phyloP scores from a whole-genome alignment of 2,113 vertebrate genomes.

The Laticauda colubrina region DNA sequence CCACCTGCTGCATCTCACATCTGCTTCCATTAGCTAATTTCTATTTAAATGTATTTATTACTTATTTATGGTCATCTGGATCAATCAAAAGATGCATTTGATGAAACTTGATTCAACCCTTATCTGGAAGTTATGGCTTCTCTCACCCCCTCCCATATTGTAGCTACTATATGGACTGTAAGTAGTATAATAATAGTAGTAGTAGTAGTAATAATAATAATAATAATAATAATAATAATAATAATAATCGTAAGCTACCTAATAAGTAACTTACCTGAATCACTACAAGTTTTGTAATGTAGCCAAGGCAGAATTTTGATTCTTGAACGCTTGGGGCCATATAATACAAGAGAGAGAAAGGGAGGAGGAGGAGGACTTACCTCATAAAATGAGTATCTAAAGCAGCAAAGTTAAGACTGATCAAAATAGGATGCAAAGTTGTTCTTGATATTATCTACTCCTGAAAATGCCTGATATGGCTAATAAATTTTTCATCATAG shows the following conservation, averaged over 20 bases:
- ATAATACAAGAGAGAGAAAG: not conserved
- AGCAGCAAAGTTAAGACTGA: not conserved
- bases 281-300: not conserved
- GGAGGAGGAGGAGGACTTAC: not conserved
- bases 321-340: not conserved
- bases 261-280: constrained; percentile 25
- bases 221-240: too few species aligned
- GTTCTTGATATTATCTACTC: not conserved
- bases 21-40: constrained; percentile 63
- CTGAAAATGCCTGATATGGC: not conserved
- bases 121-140: constrained; percentile 37
- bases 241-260: not conserved
- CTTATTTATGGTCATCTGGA: constrained; percentile 66
- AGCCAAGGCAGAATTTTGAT: not conserved
- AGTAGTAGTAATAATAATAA: too few species aligned
- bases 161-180: constrained; percentile 4
- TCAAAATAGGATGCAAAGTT: not conserved
- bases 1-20: constrained; percentile 22
- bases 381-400: not conserved
- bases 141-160: not conserved
- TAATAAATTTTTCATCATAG: not conserved
- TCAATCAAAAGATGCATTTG: constrained; percentile 67
- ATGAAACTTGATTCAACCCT: constrained; percentile 59
- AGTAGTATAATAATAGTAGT: too few species aligned
- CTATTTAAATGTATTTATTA: constrained; percentile 56